Percentiles rank a stretch among this genome's conserved stretches.
phyloP scores from a whole-genome alignment of 1,140 invertebrate species.

The Magallana angulata region DNA sequence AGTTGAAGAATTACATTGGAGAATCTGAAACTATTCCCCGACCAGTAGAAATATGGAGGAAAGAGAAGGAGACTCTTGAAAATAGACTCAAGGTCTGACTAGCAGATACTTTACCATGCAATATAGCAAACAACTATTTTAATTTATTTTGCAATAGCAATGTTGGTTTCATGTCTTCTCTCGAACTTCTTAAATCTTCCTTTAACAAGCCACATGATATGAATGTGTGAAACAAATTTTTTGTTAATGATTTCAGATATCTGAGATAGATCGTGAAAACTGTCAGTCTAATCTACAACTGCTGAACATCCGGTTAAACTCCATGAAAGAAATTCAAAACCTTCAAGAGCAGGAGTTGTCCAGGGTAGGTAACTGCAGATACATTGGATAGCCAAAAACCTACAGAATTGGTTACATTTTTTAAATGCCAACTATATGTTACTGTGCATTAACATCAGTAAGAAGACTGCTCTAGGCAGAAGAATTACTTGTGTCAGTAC shows the following conservation, averaged over 20 bases:
- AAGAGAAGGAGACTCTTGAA: slow-evolving; percentile 68
- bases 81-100: slow-evolving; percentile 65
- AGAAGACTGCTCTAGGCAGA: too few relatives aligned
- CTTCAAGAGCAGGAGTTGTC: slow-evolving; percentile 68
- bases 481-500: too few relatives aligned
- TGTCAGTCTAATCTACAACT: slow-evolving; percentile 64
- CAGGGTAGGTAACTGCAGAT: slow-evolving; percentile 47
- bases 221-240: too few relatives aligned
- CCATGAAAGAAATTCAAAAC: slow-evolving; percentile 64
- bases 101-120: not conserved
- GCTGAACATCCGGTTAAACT: slow-evolving; percentile 64
- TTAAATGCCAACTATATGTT: too few relatives aligned
- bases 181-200: not conserved
- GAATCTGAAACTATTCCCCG: slow-evolving; percentile 66
- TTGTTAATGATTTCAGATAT: slow-evolving; percentile 50
- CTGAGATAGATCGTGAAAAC: slow-evolving; percentile 60
- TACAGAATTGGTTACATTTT: too few relatives aligned
- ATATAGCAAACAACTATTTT: not conserved
- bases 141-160: too few relatives aligned
- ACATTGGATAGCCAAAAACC: too few relatives aligned
- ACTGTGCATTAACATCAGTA: too few relatives aligned
- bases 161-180: too few relatives aligned
- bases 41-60: slow-evolving; percentile 67
- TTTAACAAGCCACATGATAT: too few relatives aligned
- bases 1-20: slow-evolving; percentile 72